Conservation (phyloP, 1,140 invertebrate species). For the Apis mellifera region DNA sequence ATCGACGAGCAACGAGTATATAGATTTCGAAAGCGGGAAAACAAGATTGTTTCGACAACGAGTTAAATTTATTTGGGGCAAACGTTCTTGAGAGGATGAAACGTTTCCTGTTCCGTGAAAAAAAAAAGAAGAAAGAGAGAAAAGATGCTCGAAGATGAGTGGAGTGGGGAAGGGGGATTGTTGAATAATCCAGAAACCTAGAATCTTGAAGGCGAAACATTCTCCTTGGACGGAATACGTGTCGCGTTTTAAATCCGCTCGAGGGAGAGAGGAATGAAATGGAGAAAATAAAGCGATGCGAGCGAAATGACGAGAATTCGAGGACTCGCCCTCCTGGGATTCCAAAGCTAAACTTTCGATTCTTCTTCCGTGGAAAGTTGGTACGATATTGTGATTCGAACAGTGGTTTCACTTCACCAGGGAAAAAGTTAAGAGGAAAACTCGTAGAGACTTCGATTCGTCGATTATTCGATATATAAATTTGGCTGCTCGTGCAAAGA, state of each 20-base stretch:
- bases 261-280: background rate
- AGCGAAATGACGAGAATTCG: slow-evolving; percentile 27
- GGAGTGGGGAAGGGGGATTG: background rate
- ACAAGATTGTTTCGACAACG: background rate
- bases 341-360: background rate
- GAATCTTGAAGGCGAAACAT: background rate
- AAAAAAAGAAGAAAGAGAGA: too few species aligned
- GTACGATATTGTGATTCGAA: background rate
- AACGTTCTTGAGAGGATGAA: slow-evolving; percentile 1
- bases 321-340: background rate
- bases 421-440: too few species aligned
- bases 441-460: too few species aligned
- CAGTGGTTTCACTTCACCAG: background rate
- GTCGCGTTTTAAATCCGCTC: slow-evolving; percentile 32
- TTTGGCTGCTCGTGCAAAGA: too few species aligned
- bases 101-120: background rate
- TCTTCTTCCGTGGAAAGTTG: background rate
- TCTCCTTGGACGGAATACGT: slow-evolving; percentile 16
- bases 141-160: background rate
- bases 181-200: slow-evolving; percentile 28
- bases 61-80: slow-evolving; percentile 10
- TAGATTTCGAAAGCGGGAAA: background rate
- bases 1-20: background rate
- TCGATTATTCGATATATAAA: too few species aligned
- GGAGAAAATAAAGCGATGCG: slow-evolving; percentile 26